These are phyloP conservation scores for Clistopyga incitator DNA, from an alignment of 2,888 invertebrate genomes.

Conservation along the genomic window DNA sequence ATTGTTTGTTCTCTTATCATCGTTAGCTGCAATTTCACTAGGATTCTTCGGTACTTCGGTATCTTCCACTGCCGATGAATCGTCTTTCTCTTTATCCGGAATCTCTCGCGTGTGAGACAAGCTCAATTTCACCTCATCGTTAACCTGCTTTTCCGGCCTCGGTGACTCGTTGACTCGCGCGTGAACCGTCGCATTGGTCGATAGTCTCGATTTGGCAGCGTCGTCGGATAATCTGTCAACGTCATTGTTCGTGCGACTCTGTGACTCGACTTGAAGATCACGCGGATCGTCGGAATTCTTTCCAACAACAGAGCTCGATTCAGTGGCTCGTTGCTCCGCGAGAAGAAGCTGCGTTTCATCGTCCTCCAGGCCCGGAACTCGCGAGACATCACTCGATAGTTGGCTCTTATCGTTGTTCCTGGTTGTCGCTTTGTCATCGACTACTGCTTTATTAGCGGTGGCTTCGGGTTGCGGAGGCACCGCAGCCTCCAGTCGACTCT, in stretches of 20 bases:
- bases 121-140: slow-evolving; percentile 41
- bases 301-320: not conserved
- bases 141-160: slow-evolving; percentile 1
- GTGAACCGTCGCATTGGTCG: not conserved
- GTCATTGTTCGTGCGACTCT: not conserved
- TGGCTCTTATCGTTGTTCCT: slow-evolving; percentile 34
- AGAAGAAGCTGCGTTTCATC: slow-evolving; percentile 6
- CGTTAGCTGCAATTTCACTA: not conserved
- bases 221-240: slow-evolving; percentile 7
- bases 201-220: not conserved
- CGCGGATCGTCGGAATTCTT: not conserved
- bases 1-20: slow-evolving; percentile 58
- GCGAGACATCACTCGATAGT: not conserved
- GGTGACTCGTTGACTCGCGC: slow-evolving; percentile 3
- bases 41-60: not conserved
- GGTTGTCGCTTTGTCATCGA: slow-evolving; percentile 54
- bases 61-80: slow-evolving; percentile 1
- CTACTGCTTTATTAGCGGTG: slow-evolving; percentile 16
- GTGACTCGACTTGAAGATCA: not conserved
- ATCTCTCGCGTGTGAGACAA: not conserved
- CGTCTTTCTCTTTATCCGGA: slow-evolving; percentile 25
- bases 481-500: slow-evolving; percentile 76
- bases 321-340: not conserved
- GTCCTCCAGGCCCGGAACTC: slow-evolving; percentile 10
- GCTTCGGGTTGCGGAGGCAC: slow-evolving; percentile 66